Evolutionary conservation across 2,888 invertebrate genomes (phyloP), one percentile per base, ranked within the genome.

Genomic region (Timema podura): DNA sequence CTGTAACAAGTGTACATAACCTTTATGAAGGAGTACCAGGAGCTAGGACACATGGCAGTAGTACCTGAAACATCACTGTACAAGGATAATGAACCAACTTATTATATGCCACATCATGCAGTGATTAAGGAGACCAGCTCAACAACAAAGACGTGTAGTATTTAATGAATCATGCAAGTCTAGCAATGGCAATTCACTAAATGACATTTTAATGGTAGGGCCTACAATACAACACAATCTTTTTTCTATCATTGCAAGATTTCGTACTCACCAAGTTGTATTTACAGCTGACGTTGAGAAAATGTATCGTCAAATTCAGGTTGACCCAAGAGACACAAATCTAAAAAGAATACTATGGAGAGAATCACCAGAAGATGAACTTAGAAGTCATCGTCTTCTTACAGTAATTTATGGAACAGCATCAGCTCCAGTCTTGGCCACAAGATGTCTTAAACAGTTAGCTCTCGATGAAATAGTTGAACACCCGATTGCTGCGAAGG

Each of bases 381-480:
- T 49, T 45, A 1, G 13, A 65, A 16, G 16, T 11, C 47, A 6
- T 11, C 1, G 49, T n/a, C 47, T 65, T 6, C 46, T 11, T 7
- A 65, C 65, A 46, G 46, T 65, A 45, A 65, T 47, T 49, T 65
- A 65, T 65, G 65, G 65, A 15, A 65, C 65, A 47, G 65, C 47
- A 47, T 46, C 45, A 46, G 5, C 48, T 16, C 65, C 65, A 15
- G 45, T 65, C 65, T 16, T 48, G 6, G 65, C 65, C 48, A 0
- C 48, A 16, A 16, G 7, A 57, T 57, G 15, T 9, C 15, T 57
- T n/a, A 15, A 57, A 13, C 57, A 57, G 15, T 13, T 57, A 6
- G 15, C 0, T 11, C 9, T 9, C 5, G 8, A n/a, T 8, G 57
- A 57, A 57, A 8, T 30, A 57, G 57, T 16, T 6, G 30, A 57